Evolutionary conservation across 2,113 vertebrate genomes (phyloP).

Genomic region (Cynoglossus semilaevis): DNA sequence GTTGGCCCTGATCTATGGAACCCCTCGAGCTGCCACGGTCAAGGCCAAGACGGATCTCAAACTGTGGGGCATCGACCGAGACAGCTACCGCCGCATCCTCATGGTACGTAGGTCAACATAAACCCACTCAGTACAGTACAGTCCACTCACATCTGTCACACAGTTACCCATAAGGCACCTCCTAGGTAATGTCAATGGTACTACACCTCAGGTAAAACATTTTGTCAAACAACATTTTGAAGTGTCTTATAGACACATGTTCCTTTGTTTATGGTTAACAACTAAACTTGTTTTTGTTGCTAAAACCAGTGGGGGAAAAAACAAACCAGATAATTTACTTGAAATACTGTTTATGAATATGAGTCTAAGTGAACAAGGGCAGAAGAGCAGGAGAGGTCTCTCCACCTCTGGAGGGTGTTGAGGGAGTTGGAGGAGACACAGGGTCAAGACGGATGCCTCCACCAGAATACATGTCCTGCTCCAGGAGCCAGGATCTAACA

Average conservation of each 20-base stretch:
- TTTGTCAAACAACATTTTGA: too few species aligned
- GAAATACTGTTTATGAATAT: slow-evolving; percentile 1
- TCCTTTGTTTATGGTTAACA: too few species aligned
- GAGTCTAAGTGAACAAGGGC: slow-evolving; percentile 10
- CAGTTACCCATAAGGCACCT: too few species aligned
- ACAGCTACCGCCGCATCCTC: slow-evolving; percentile 96
- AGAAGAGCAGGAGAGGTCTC: background rate
- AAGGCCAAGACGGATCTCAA: slow-evolving; percentile 97
- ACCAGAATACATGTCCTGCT: slow-evolving; percentile 45
- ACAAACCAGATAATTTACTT: too few species aligned
- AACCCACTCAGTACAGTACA: too few species aligned
- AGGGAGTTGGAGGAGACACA: slow-evolving; percentile 14
- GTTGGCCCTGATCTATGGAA: slow-evolving; percentile 96
- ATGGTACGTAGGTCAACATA: slow-evolving; percentile 77
- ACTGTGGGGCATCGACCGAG: slow-evolving; percentile 96
- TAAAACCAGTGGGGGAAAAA: too few species aligned
- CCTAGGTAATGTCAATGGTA: too few species aligned
- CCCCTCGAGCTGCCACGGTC: slow-evolving; percentile 93
- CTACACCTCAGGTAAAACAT: too few species aligned
- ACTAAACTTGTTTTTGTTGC: too few species aligned
- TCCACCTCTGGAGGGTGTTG: background rate
- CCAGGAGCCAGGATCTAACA: slow-evolving; percentile 60
- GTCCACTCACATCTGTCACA: too few species aligned
- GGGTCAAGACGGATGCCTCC: slow-evolving; percentile 48
- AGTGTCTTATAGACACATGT: too few species aligned